Base-by-base conservation (phyloP, 2,888 invertebrate genomes). In the Xestia sexstrigata region DNA sequence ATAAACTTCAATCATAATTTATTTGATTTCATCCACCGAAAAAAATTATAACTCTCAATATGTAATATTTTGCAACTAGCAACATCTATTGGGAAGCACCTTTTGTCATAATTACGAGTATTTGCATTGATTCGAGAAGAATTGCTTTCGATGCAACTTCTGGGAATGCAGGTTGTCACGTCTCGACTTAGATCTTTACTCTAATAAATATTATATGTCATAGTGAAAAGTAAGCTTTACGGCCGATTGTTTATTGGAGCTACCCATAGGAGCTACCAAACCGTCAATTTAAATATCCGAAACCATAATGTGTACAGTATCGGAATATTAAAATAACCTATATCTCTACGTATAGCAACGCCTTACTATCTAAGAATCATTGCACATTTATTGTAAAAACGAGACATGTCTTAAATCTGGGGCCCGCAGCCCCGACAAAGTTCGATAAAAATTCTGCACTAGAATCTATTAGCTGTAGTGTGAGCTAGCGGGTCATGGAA, bases 401-500 rank as follows among this genome's bases (percentile, higher is more conserved):
- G 58, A 71, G 82, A 58, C 79, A 79, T 82, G 70, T 58, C 68
- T 79, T 81, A 55, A 65, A 45, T 63, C 58, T 45, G 60, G 63
- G n/a, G 35, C 23, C 74, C n/a, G 11, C 13, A 26, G 49, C 49
- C 67, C 47, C 39, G 3, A 26, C n/a, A 55, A 30, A 20, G 8
- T 69, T 55, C 30, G 11, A 70, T 70, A 65, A 30, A 52, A 42
- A 60, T 49, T 74, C 23, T 49, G 49, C 15, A 39, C 7, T 89
- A 95, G 84, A 96, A 96, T 74, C 96, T 93, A 78, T 96, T 96
- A 20, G 96, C 96, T 79, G 95, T 96, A 3, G 95, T 96, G 79
- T 96, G 96, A 1, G 96, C 96, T 74, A 92, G 83, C 5, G 96
- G 95, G 77, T 96, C 95, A 86, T 96, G 96, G 87, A 96, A 95